These are phyloP conservation scores for Dynastes grantii DNA, from an alignment of 2,888 invertebrate genomes.

Conservation along the genomic window DNA sequence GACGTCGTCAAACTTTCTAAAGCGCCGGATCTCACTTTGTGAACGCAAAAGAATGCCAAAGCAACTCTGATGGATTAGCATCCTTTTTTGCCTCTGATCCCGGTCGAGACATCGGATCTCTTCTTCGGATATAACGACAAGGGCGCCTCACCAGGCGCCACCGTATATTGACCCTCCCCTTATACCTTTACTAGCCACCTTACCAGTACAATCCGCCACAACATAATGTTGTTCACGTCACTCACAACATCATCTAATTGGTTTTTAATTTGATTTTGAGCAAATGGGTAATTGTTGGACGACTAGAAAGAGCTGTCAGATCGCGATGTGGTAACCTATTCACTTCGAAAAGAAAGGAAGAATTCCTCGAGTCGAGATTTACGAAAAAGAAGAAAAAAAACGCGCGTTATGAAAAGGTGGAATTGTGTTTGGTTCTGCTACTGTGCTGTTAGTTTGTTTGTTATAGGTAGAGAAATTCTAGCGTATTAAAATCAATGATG, in stretches of 20 bases:
- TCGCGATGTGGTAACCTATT: not conserved
- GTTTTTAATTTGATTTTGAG: conserved; percentile 17
- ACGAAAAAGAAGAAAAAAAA: conserved; percentile 11
- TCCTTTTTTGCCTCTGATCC: not conserved
- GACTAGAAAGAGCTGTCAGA: not conserved
- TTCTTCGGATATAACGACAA: not conserved
- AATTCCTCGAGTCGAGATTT: not conserved
- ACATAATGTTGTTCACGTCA: not conserved
- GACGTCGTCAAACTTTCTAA: too few species aligned
- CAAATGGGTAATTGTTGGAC: conserved; percentile 11
- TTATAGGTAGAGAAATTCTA: conserved; percentile 14
- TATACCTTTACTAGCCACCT: not conserved
- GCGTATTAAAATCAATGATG: conserved; percentile 30
- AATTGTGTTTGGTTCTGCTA: conserved; percentile 12
- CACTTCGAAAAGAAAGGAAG: not conserved
- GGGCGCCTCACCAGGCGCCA: conserved; percentile 13
- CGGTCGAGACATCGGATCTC: not conserved
- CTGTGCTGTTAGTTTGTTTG: conserved; percentile 16
- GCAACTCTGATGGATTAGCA: conserved; percentile 10
- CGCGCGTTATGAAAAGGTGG: not conserved
- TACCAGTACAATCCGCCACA: not conserved
- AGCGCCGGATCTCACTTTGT: not conserved
- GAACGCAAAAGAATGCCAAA: not conserved
- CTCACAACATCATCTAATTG: not conserved
- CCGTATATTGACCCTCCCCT: not conserved